Conservation (phyloP, 2,797 vertebrate species). For the Neostethus bicornis region DNA sequence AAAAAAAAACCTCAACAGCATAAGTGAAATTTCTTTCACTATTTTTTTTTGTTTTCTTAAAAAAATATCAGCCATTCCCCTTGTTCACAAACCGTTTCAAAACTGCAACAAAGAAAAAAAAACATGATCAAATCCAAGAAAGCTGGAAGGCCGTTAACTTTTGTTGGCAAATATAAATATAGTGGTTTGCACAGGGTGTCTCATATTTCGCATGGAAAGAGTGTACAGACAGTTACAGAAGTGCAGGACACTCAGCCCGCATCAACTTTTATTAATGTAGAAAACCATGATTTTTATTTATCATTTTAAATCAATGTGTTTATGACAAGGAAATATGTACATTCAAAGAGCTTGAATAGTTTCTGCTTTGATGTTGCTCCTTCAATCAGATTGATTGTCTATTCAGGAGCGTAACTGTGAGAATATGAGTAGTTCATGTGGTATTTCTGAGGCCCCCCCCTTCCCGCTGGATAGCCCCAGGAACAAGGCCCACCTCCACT, state of each 20-base stretch:
- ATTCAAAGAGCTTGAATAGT: conserved; percentile 78
- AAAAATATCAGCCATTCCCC: conserved; percentile 82
- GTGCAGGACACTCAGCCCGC: conserved; percentile 77
- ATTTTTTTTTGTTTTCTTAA: conserved; percentile 74
- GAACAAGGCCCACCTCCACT: conserved; percentile 68
- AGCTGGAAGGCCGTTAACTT: conserved; percentile 80
- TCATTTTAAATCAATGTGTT: conserved; percentile 70
- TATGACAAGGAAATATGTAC: conserved; percentile 83
- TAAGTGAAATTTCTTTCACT: conserved; percentile 71
- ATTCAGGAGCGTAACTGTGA: conserved; percentile 76
- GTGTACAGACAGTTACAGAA: conserved; percentile 72
- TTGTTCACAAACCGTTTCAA: conserved; percentile 80
- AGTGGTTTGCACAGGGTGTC: conserved; percentile 85
- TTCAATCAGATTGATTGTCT: conserved; percentile 65
- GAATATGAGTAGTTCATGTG: conserved; percentile 80
- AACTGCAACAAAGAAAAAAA: conserved; percentile 75
- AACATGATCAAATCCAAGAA: conserved; percentile 65
- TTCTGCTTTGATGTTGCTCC: conserved; percentile 62
- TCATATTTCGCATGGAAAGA: conserved; percentile 79
- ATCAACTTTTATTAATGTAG: conserved; percentile 78
- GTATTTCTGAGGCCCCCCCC: conserved; percentile 73
- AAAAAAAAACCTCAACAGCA: conserved; percentile 74
- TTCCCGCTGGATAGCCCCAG: conserved; percentile 79
- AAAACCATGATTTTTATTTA: conserved; percentile 75
- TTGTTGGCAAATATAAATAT: conserved; percentile 88